phyloP scores from a whole-genome alignment of 2,113 vertebrate genomes.

The Petrocephalus zakoni region DNA sequence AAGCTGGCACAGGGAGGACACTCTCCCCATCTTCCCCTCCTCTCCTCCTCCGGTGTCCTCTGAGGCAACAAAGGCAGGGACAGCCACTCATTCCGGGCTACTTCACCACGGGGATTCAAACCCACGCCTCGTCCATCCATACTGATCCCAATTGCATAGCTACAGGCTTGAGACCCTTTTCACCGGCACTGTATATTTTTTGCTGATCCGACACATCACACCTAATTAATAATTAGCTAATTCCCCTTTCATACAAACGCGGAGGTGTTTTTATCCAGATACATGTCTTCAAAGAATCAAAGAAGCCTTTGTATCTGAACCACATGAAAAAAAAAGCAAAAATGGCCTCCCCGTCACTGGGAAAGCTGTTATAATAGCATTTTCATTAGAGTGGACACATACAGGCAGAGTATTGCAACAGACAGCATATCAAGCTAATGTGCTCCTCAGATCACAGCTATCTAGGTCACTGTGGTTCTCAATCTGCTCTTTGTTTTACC shows the following conservation, averaged over 20 bases:
- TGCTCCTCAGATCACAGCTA: slow-evolving; percentile 13
- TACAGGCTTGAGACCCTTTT: neutral
- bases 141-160: neutral
- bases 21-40: neutral
- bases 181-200: neutral
- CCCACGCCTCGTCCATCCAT: neutral
- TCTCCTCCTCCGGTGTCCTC: slow-evolving; percentile 10
- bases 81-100: neutral
- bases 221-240: neutral
- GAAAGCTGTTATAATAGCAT: slow-evolving; percentile 8
- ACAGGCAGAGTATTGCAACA: slow-evolving; percentile 5
- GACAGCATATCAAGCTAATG: slow-evolving; percentile 32
- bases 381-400: slow-evolving; percentile 7
- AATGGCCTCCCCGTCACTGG: neutral
- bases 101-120: neutral
- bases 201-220: neutral
- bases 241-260: neutral
- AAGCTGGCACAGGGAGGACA: neutral
- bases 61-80: neutral
- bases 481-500: slow-evolving; percentile 61
- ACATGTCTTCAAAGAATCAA: neutral
- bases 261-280: neutral
- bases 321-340: neutral
- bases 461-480: slow-evolving; percentile 33
- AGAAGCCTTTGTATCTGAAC: neutral